phyloP scores from a whole-genome alignment of 2,888 invertebrate genomes.

The Hirtodrosophila duncani region DNA sequence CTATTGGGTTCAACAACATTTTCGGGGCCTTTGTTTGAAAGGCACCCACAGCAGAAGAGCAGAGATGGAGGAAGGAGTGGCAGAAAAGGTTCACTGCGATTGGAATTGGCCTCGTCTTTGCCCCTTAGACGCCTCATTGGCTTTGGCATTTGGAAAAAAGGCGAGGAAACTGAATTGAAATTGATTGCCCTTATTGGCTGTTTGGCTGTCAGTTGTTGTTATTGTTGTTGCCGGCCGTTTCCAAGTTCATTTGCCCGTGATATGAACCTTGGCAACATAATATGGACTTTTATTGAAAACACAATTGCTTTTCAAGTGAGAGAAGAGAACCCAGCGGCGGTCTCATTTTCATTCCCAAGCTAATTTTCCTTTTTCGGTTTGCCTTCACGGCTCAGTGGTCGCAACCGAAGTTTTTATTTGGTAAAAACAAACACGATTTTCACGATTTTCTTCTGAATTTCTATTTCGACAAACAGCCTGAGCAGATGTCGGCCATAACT shows the following conservation, averaged over 20 bases:
- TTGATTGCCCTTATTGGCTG: conserved; percentile 64
- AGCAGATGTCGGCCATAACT: conserved; percentile 65
- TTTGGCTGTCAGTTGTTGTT: conserved; percentile 16
- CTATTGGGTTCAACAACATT: conserved; percentile 58
- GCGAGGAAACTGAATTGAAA: conserved; percentile 63
- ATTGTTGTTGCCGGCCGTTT: conserved; percentile 23
- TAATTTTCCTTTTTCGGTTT: conserved; percentile 32
- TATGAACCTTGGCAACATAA: conserved; percentile 66
- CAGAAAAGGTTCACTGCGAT: conserved; percentile 46
- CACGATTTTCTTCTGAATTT: too few species aligned
- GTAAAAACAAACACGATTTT: conserved; percentile 66
- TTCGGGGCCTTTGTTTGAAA: conserved; percentile 48
- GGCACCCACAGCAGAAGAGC: not conserved
- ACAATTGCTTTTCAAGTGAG: conserved; percentile 48
- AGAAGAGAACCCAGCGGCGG: conserved; percentile 18
- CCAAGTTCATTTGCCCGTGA: conserved; percentile 66
- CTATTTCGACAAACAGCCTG: conserved; percentile 48
- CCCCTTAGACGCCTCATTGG: conserved; percentile 65
- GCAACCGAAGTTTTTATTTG: conserved; percentile 40
- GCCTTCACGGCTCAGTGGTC: conserved; percentile 55
- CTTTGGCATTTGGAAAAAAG: conserved; percentile 46
- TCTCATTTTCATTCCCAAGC: conserved; percentile 15
- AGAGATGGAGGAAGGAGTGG: not conserved
- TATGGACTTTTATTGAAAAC: conserved; percentile 65
- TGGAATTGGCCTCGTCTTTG: conserved; percentile 64